These are phyloP conservation scores for Galeruca laticollis DNA, from an alignment of 2,888 invertebrate genomes.

Conservation along the genomic window DNA sequence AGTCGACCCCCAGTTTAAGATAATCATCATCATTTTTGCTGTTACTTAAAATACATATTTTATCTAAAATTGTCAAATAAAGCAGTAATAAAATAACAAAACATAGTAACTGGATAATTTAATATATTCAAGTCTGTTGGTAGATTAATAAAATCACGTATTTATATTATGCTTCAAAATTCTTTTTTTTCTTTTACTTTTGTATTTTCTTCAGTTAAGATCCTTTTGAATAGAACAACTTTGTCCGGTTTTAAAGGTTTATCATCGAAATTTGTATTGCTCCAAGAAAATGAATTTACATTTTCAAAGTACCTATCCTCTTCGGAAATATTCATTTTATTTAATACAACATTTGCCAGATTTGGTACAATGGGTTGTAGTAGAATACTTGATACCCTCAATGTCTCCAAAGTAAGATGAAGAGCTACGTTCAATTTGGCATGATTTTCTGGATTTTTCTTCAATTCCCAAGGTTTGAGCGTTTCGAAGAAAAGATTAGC, in stretches of 20 bases:
- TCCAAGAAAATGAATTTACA: slow-evolving; percentile 62
- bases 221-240: slow-evolving; percentile 59
- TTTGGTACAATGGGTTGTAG: slow-evolving; percentile 89
- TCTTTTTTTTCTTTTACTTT: slow-evolving; percentile 16
- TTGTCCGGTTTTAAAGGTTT: slow-evolving; percentile 52
- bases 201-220: slow-evolving; percentile 53
- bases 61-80: too few species aligned
- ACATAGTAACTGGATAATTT: too few species aligned
- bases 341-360: slow-evolving; percentile 76
- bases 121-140: too few species aligned
- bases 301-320: slow-evolving; percentile 70
- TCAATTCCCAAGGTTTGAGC: slow-evolving; percentile 90
- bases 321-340: slow-evolving; percentile 72
- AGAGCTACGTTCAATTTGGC: slow-evolving; percentile 79
- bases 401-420: slow-evolving; percentile 85
- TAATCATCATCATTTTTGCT: too few species aligned
- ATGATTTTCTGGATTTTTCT: slow-evolving; percentile 69
- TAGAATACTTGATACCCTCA: slow-evolving; percentile 83
- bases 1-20: too few species aligned
- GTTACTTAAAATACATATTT: too few species aligned
- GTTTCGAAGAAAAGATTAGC: slow-evolving; percentile 90
- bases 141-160: too few species aligned
- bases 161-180: slow-evolving; percentile 1
- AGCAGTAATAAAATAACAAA: too few species aligned
- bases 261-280: slow-evolving; percentile 49